A percentile compares a stretch with the other conserved stretches of the same genome.
Conservation (phyloP, 2,888 invertebrate species). For the Panopea generosa region DNA sequence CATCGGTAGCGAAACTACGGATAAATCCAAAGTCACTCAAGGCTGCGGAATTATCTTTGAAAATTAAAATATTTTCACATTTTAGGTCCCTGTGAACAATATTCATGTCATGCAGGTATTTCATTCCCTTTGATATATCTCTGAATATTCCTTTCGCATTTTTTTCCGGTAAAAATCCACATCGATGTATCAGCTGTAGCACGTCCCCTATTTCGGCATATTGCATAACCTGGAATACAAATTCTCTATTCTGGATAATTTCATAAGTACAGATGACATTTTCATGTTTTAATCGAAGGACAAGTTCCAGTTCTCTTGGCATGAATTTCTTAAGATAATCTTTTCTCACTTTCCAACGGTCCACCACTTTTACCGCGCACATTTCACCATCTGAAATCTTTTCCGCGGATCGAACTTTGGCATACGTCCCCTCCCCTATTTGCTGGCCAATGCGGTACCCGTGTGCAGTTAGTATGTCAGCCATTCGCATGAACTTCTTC, state of each 20-base stretch:
- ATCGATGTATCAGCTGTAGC: constrained; percentile 88
- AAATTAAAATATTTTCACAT: constrained; percentile 90
- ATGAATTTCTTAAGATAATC: constrained; percentile 92
- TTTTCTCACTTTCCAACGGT: constrained; percentile 89
- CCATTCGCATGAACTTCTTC: constrained; percentile 65
- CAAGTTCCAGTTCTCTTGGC: constrained; percentile 92
- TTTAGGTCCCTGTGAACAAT: constrained; percentile 93
- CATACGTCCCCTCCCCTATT: constrained; percentile 95
- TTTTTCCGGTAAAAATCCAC: constrained; percentile 69
- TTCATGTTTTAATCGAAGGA: constrained; percentile 91
- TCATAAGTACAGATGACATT: constrained; percentile 91
- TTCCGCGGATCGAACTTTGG: constrained; percentile 89
- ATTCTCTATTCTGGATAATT: constrained; percentile 91
- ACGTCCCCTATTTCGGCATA: constrained; percentile 93
- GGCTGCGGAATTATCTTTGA: constrained; percentile 67
- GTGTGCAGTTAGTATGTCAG: constrained; percentile 63
- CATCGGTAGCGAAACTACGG: constrained; percentile 85
- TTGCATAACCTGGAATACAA: constrained; percentile 92
- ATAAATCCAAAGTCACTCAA: constrained; percentile 97
- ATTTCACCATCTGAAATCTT: constrained; percentile 73
- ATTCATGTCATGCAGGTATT: constrained; percentile 91
- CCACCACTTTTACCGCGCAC: constrained; percentile 92
- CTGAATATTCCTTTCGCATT: constrained; percentile 86
- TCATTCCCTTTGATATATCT: constrained; percentile 91
- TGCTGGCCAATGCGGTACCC: constrained; percentile 87